These are phyloP conservation scores for Macrosiphum euphorbiae DNA, from an alignment of 2,888 invertebrate species.

Conservation along the genomic window DNA sequence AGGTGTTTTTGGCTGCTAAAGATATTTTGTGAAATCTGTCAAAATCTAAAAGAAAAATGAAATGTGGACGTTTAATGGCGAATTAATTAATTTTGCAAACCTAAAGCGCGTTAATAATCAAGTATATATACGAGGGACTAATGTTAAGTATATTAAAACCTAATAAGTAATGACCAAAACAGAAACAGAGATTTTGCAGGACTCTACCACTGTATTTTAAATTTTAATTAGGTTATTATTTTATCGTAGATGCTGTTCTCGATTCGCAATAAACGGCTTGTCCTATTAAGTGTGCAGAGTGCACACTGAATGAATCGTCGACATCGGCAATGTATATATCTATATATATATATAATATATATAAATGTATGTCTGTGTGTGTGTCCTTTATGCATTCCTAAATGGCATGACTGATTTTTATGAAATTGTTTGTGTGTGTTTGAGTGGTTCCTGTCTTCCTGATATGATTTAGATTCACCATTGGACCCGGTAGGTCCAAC, in stretches of 20 bases:
- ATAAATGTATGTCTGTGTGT: no score
- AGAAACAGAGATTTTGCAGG: slow-evolving; percentile 6
- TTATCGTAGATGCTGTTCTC: not conserved
- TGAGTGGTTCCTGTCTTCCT: no score
- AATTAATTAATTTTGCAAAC: not conserved
- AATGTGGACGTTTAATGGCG: not conserved
- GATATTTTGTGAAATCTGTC: not conserved
- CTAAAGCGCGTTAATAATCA: not conserved
- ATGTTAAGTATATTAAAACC: not conserved
- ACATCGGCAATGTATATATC: not conserved
- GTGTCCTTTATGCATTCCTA: no score
- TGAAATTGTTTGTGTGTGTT: no score
- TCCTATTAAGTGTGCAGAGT: not conserved
- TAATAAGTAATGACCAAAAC: not conserved
- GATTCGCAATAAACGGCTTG: not conserved
- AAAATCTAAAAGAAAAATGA: not conserved
- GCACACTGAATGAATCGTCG: not conserved
- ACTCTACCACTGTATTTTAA: not conserved
- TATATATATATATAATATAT: no score
- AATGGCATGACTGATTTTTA: no score
- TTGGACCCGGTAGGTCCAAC: no score
- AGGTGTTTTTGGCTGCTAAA: not conserved
- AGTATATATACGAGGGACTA: not conserved
- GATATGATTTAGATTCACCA: no score
- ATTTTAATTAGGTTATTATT: not conserved